Percentiles rank a stretch among this genome's conserved stretches.
These are phyloP conservation scores for Gymnothorax reevesii DNA, from an alignment of 2,797 vertebrate genomes.

Conservation along the genomic window DNA sequence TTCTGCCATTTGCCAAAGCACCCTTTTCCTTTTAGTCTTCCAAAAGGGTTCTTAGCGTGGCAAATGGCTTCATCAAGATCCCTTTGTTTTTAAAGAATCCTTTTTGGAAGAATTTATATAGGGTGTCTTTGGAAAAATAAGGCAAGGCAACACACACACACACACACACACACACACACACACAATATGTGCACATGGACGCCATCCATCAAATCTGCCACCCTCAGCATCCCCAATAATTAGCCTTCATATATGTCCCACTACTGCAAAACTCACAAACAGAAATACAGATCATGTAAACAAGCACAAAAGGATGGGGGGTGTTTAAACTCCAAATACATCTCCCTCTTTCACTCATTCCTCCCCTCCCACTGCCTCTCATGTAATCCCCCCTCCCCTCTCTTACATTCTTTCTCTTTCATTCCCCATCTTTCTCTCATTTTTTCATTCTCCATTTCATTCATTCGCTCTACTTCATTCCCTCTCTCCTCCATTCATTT, in stretches of 20 bases:
- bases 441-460: constrained; percentile 64
- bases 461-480: constrained; percentile 62
- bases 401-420: constrained; percentile 53
- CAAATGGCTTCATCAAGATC: too few species aligned
- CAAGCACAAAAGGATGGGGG: too few species aligned
- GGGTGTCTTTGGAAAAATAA: too few species aligned
- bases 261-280: constrained; percentile 16
- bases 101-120: too few species aligned
- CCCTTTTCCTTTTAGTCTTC: too few species aligned
- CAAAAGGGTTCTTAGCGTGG: too few species aligned
- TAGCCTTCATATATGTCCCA: background rate
- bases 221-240: background rate
- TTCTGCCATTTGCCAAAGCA: too few species aligned
- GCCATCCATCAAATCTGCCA: background rate
- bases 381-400: background rate
- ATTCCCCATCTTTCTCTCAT: constrained; percentile 65
- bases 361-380: background rate
- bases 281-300: background rate
- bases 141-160: background rate
- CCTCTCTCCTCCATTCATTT: constrained; percentile 61
- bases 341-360: constrained; percentile 5
- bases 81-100: too few species aligned
- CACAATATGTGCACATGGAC: background rate
- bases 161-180: background rate
- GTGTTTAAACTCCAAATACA: too few species aligned